phyloP scores from a whole-genome alignment of 2,113 vertebrate species.

The Elgaria multicarinata region DNA sequence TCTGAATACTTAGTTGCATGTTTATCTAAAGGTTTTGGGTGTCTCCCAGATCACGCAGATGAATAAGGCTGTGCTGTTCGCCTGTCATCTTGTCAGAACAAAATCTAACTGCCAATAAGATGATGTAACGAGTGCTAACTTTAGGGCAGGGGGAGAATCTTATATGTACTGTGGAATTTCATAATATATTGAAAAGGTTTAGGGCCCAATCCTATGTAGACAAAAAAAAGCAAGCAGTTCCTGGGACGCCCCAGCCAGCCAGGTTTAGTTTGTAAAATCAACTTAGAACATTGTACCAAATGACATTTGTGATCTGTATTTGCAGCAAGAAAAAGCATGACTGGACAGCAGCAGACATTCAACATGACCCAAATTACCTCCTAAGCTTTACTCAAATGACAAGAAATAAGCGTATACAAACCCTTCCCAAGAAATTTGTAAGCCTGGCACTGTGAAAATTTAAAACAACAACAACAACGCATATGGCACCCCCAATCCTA shows the following conservation, averaged over 20 bases:
- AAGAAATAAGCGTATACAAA: neutral
- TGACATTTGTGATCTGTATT: neutral
- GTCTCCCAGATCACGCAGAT: neutral
- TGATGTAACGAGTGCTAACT: neutral
- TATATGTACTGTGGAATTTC: neutral
- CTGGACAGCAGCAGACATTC: neutral
- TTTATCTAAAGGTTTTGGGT: neutral
- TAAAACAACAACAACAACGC: no score
- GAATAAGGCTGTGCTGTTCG: neutral
- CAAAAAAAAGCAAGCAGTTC: no score
- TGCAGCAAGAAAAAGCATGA: neutral
- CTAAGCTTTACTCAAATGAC: neutral
- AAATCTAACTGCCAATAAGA: neutral
- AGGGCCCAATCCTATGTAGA: neutral
- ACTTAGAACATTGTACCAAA: neutral
- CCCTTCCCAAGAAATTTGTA: fast-evolving
- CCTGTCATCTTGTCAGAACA: neutral
- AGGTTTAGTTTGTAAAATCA: neutral
- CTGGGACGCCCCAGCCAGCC: no score
- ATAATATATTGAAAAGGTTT: neutral
- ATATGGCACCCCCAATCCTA: neutral
- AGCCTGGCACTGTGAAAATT: neutral
- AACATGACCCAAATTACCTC: fast-evolving
- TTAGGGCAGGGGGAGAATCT: neutral
- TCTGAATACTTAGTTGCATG: neutral